These are phyloP conservation scores for Papilio elwesi DNA, from an alignment of 2,888 invertebrate species.

Conservation along the genomic window DNA sequence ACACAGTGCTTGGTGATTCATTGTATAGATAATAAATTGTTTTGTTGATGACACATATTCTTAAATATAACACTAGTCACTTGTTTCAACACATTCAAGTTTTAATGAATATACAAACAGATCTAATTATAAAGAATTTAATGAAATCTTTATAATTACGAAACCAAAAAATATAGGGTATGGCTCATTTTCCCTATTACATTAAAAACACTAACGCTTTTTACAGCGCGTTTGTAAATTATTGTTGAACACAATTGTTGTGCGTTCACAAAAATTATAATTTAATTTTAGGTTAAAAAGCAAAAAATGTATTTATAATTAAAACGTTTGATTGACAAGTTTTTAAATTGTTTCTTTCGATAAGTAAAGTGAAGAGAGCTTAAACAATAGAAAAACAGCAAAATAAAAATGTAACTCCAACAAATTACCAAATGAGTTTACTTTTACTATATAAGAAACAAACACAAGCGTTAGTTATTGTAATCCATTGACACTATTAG, in stretches of 20 bases:
- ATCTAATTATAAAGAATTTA: background rate
- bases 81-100: background rate
- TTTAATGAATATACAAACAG: background rate
- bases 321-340: too few relatives aligned
- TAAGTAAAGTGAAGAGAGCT: background rate
- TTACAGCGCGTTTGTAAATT: background rate
- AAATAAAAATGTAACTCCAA: background rate
- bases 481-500: slow-evolving; percentile 1
- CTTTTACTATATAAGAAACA: background rate
- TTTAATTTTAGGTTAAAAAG: background rate
- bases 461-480: background rate
- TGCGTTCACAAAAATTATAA: background rate
- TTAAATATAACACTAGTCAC: background rate
- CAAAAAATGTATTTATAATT: background rate
- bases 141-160: background rate
- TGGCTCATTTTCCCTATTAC: too few relatives aligned
- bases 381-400: background rate
- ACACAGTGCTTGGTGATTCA: slow-evolving; percentile 22
- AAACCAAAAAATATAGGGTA: background rate
- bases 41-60: background rate
- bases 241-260: slow-evolving; percentile 16
- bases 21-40: too few relatives aligned
- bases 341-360: background rate
- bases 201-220: background rate
- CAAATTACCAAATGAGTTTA: background rate